Base-by-base conservation (phyloP, 2,888 invertebrate species). In the Plutella xylostella region DNA sequence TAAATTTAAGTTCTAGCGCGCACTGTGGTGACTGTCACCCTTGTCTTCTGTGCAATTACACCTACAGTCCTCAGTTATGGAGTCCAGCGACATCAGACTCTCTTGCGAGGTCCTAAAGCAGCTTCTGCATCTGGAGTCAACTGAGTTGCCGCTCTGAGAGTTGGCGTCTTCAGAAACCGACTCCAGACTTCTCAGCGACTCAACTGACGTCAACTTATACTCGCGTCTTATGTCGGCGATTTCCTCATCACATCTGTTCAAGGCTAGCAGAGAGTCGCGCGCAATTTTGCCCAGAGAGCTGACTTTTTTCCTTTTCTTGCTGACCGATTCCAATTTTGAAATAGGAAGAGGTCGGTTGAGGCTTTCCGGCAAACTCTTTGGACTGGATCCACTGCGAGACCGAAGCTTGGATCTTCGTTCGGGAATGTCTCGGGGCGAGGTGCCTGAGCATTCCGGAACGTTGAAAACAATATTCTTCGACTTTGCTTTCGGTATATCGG, bases 181-280 rank as follows among this genome's bases (percentile, higher is more conserved):
- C 25, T 84, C 84, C 2, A 85, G 46, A 0, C 83, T 83, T 15
- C 58, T 62, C 4, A 84, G 48, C 53, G 83, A 83, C 42, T 85
- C 85, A 0, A 82, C 74, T 0, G 83, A 84, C 0, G 84, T 82
- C 1, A 80, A 48, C 51, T 80, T 79, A 39, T 82, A 79, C 0
- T 82, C 79, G 1, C 76, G 57, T 28, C 82, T 57, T 22, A 83
- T 78, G 15, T 84, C 83, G 0, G 77, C 75, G 2, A 83, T 78
- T 12, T 84, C 85, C 2, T 84, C 84, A 3, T 83, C 83, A 11
- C 71, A 75, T 77, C 83, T 80, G 49, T 85, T 84, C 5, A 85
- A 49, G 0, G 84, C 84, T 15, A 84, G 51, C 0, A 85, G 54
- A 0, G 84, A 84, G 51, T 85, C 85, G 25, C 72, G 61, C 6